These are phyloP conservation scores for Chiloscyllium plagiosum DNA, from an alignment of 2,113 vertebrate species.

Conservation along the genomic window DNA sequence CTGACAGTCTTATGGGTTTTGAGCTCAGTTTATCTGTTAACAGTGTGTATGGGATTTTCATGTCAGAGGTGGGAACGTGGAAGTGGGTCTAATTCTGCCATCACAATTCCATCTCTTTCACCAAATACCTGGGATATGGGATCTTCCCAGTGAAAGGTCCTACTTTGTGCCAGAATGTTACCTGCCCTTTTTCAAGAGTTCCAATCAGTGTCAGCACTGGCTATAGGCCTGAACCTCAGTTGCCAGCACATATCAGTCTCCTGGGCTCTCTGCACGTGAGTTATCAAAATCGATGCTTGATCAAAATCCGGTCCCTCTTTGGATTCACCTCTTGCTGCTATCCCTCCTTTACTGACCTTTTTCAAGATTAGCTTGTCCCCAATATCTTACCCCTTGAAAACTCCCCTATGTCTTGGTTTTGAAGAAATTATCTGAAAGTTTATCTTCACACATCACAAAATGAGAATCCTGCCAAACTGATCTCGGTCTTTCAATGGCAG, in stretches of 20 bases:
- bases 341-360: not conserved
- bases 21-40: not conserved
- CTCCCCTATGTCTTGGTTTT: not conserved
- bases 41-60: not conserved
- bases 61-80: not conserved
- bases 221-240: not conserved
- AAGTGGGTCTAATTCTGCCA: not conserved
- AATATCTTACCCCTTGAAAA: not conserved
- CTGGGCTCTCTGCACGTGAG: not conserved
- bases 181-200: not conserved
- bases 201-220: not conserved
- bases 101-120: not conserved
- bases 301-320: not conserved
- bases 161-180: not conserved
- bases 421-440: not conserved
- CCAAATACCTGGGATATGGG: too few species aligned
- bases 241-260: not conserved
- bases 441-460: not conserved
- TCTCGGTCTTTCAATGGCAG: not conserved
- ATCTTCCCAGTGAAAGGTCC: not conserved
- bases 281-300: not conserved
- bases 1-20: not conserved
- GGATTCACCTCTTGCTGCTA: not conserved
- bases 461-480: not conserved
- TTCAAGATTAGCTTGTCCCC: not conserved